Evolutionary conservation across 2,888 invertebrate species (phyloP).

Genomic region (Leptinotarsa rubiginosa): DNA sequence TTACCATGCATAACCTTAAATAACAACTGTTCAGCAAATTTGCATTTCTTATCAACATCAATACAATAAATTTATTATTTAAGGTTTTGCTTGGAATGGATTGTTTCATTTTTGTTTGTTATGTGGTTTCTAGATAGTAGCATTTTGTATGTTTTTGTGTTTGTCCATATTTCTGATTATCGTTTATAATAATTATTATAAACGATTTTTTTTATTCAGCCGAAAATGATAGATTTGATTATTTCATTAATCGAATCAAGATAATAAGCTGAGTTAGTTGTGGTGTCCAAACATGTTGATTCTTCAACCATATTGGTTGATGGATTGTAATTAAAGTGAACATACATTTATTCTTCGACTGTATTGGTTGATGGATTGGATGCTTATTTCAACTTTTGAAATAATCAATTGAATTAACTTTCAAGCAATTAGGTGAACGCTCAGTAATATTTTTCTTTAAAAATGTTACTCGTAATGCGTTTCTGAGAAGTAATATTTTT

Average conservation of each 20-base stretch:
- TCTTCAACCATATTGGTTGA: conserved; percentile 23
- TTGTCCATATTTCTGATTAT: conserved; percentile 33
- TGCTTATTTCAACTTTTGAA: conserved; percentile 21
- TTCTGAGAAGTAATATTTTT: conserved; percentile 20
- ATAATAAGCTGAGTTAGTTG: neutral
- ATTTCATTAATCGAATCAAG: neutral
- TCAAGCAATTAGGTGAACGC: neutral
- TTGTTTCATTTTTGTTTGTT: conserved; percentile 37
- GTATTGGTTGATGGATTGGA: no score
- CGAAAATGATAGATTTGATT: conserved; percentile 1
- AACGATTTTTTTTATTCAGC: conserved; percentile 26
- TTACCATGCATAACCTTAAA: conserved; percentile 36
- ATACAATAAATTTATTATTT: conserved; percentile 21
- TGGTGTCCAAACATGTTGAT: neutral
- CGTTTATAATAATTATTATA: conserved; percentile 47
- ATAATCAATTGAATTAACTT: neutral
- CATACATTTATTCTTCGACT: conserved; percentile 18
- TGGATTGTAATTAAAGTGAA: neutral
- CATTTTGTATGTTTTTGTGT: conserved; percentile 42
- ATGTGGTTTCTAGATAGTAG: conserved; percentile 54
- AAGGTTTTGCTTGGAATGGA: conserved; percentile 42
- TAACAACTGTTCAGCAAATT: conserved; percentile 20
- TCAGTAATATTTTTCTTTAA: conserved; percentile 28
- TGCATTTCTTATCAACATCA: neutral
- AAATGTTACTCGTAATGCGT: conserved; percentile 17